Percentiles rank a stretch among this genome's conserved stretches.
Conservation (phyloP, 2,113 vertebrate genomes). For the Tinamus guttatus region DNA sequence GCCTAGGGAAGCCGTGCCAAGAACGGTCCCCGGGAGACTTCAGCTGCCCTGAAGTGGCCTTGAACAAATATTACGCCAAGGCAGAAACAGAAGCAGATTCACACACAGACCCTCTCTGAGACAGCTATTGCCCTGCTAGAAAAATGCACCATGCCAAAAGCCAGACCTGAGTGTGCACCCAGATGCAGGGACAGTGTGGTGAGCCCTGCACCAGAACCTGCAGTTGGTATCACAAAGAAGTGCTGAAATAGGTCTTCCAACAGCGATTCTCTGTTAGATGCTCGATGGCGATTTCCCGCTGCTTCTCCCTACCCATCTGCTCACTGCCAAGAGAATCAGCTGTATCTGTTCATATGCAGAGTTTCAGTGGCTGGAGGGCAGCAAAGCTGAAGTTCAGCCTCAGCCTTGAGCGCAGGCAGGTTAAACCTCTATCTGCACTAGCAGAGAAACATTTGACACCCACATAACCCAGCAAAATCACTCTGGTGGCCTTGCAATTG, state of each 20-base stretch:
- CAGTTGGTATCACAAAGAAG: not conserved
- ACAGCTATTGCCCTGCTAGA: not conserved
- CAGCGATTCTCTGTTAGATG: not conserved
- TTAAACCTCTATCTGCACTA: not conserved
- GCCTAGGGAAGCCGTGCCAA: not conserved
- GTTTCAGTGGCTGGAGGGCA: not conserved
- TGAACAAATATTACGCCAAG: not conserved
- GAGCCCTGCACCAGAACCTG: not conserved
- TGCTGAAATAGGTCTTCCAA: not conserved
- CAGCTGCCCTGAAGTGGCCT: not conserved
- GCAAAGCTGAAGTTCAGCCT: not conserved
- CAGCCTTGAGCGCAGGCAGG: not conserved
- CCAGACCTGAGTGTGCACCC: rapidly evolving
- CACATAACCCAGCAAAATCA: not conserved
- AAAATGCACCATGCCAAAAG: not conserved
- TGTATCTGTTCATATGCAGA: not conserved
- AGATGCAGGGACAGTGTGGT: rapidly evolving
- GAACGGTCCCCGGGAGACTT: not conserved
- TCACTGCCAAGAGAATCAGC: not conserved
- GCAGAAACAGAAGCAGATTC: not conserved
- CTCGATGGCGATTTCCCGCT: not conserved
- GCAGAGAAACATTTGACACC: not conserved
- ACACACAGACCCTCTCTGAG: not conserved
- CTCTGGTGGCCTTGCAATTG: not conserved
- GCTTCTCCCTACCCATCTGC: not conserved